Evolutionary conservation across 2,888 invertebrate genomes (phyloP), one percentile per base, ranked within the genome.

Genomic region (Heterodera filipjevi): DNA sequence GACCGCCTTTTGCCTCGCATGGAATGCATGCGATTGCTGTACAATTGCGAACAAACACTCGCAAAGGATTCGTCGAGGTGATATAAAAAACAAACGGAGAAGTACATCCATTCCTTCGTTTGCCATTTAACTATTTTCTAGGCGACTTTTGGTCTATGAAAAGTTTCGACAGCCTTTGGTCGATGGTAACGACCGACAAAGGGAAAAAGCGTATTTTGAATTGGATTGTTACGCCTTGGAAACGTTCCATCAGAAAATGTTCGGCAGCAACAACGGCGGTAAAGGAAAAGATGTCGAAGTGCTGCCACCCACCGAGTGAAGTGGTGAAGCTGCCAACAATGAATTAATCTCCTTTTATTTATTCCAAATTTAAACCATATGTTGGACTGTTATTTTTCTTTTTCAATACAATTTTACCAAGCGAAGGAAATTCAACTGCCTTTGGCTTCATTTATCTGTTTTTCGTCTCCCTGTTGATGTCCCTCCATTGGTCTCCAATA

Each of bases 21-120:
- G 91, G 93, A 93, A 2, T 93, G 94, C 87, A 91, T 99, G 80
- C 88, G 90, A 79, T 90, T 98, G 76, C 90, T 94, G 53, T 93
- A 93, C 33, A 96, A 95, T 91, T 94, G 94, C 14, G 96, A 98
- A 90, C 98, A 99, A 90, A 91, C 93, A 30, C 90, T 99, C 73
- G 94, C 86, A 0, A 79, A 81, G 73, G 81, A 82, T 74, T 80
- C 83, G 16, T 80, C 84, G 22, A 80, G 85, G 85, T 86, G 39
- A 71, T 66, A n/a, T 39, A 64, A 22, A 46, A 33, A 22, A 1
- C 66, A 49, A 3, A 78, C n/a, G 10, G 16, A 35, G 68, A 35
- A 30, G n/a, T 27, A 44, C 19, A 77, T 39, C 12, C 19, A 49
- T 27, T 30, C 27, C 30, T 35, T 12, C 46, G 5, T 35, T 33